Percentiles rank a stretch among this genome's conserved stretches.
Evolutionary conservation across 2,797 vertebrate species (phyloP).

Genomic region (Notolepis coatsorum): DNA sequence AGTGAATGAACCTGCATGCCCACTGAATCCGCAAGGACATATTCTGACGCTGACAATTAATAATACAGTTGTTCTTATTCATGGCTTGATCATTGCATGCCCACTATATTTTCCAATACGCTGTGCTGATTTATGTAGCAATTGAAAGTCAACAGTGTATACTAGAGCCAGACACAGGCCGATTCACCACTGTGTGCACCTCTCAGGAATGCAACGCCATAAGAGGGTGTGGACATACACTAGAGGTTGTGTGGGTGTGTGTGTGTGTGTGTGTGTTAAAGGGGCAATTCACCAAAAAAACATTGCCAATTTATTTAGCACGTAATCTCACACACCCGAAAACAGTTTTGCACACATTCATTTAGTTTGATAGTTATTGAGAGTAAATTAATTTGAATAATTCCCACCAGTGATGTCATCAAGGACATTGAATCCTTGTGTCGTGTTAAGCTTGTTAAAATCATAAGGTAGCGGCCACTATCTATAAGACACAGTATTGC

Average conservation of each 20-base stretch:
- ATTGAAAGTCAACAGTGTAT: conserved; percentile 5
- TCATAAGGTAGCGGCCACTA: too few relatives aligned
- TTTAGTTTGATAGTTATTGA: too few relatives aligned
- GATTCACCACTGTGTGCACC: conserved; percentile 43
- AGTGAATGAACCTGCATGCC: not conserved
- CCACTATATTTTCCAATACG: conserved; percentile 1
- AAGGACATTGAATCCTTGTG: too few relatives aligned
- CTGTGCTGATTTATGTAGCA: conserved; percentile 15
- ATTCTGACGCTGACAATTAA: not conserved
- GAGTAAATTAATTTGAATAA: too few relatives aligned
- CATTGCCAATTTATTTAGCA: too few relatives aligned
- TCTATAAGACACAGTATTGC: too few relatives aligned
- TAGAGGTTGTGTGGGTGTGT: conserved; percentile 22
- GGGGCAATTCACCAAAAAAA: too few relatives aligned
- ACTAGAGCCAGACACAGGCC: not conserved
- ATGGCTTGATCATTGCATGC: conserved; percentile 6
- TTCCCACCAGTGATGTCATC: too few relatives aligned
- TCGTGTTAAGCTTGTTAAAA: too few relatives aligned
- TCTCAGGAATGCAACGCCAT: not conserved
- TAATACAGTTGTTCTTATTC: conserved; percentile 15
- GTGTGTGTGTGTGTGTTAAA: not conserved
- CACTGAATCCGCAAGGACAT: conserved; percentile 1
- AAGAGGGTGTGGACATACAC: not conserved
- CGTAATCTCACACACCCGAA: too few relatives aligned
- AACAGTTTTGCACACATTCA: too few relatives aligned